phyloP scores from a whole-genome alignment of 2,113 vertebrate genomes.

The Dinomys branickii region DNA sequence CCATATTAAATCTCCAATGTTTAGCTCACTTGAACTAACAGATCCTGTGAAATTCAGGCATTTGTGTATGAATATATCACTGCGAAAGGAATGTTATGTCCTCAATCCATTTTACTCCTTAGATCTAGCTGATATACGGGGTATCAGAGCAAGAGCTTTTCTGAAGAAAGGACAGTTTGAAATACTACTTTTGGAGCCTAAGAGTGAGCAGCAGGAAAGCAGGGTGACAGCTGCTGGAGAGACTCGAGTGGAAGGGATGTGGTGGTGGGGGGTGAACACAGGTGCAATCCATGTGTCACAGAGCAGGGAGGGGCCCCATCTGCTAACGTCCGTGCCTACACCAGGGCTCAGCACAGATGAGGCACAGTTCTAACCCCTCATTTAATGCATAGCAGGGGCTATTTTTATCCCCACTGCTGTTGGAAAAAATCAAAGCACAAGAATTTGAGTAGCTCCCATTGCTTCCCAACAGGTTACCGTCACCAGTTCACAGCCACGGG shows the following conservation, averaged over 20 bases:
- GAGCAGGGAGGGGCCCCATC: background rate
- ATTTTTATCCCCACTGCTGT: background rate
- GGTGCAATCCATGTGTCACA: background rate
- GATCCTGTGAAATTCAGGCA: constrained; percentile 38
- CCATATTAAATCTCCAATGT: constrained; percentile 4
- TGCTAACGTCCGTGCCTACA: background rate
- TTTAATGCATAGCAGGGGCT: background rate
- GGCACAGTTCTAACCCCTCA: background rate
- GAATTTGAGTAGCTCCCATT: background rate
- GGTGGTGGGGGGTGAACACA: background rate
- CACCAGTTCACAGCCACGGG: background rate
- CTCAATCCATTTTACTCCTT: background rate
- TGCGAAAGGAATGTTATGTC: background rate
- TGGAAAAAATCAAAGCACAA: constrained; percentile 25
- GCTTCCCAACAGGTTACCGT: background rate
- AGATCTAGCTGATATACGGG: background rate
- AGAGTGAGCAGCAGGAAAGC: background rate
- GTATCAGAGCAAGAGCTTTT: background rate
- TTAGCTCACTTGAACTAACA: background rate
- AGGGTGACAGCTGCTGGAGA: background rate
- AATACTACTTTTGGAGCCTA: background rate
- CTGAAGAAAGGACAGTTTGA: background rate
- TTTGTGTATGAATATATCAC: background rate
- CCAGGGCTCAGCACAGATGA: background rate
- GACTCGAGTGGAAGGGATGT: background rate